A percentile compares a stretch with the other conserved stretches of the same genome.
Conservation (phyloP, 2,888 invertebrate genomes). For the Chymomyza caudatula region DNA sequence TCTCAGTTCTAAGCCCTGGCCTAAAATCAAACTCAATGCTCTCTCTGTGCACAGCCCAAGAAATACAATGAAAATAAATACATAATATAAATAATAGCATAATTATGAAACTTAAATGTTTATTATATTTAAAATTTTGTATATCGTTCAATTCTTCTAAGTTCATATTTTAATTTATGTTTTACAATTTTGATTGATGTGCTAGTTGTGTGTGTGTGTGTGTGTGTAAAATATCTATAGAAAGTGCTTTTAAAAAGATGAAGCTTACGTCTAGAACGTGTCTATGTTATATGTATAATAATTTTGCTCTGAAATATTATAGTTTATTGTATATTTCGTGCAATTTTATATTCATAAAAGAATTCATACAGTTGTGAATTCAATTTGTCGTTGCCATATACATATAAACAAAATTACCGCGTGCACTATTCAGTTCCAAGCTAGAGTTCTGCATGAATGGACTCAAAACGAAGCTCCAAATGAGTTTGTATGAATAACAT, state of each 20-base stretch:
- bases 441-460: neutral
- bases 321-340: constrained; percentile 26
- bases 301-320: neutral
- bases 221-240: neutral
- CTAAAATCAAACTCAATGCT: neutral
- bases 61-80: neutral
- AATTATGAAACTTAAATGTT: neutral
- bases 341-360: constrained; percentile 28
- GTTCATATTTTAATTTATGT: neutral
- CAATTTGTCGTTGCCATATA: neutral
- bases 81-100: neutral
- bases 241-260: constrained; percentile 11
- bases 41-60: neutral
- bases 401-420: neutral
- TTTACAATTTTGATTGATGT: neutral
- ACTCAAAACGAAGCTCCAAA: too few relatives aligned
- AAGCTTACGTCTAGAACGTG: constrained; percentile 17
- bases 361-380: neutral
- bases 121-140: neutral
- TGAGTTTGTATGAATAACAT: too few relatives aligned
- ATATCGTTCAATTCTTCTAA: neutral
- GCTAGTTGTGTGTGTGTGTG: neutral
- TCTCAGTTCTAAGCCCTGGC: constrained; percentile 4
- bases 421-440: neutral
- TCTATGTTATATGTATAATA: constrained; percentile 13